These are phyloP conservation scores for Clarias macrocephalus DNA, from an alignment of 2,113 vertebrate species.

Conservation along the genomic window DNA sequence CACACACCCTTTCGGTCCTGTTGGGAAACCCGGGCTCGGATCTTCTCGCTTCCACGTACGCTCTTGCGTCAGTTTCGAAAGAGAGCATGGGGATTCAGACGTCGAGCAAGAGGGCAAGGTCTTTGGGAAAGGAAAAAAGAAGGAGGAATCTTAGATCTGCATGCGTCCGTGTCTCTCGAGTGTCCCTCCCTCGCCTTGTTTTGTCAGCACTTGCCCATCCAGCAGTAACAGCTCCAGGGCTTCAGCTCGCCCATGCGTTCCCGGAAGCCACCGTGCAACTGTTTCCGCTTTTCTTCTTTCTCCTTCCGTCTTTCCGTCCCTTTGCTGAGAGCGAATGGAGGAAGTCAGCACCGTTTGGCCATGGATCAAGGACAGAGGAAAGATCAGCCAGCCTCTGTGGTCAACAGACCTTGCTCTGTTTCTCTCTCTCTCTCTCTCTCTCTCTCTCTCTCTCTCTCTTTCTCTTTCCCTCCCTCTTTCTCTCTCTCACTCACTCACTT, in stretches of 20 bases:
- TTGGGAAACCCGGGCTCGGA: conserved; percentile 55
- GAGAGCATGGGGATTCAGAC: neutral
- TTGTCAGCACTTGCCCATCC: conserved; percentile 72
- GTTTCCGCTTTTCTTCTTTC: conserved; percentile 42
- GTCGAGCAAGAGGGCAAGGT: neutral
- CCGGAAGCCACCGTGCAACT: conserved; percentile 49
- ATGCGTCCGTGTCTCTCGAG: conserved; percentile 24
- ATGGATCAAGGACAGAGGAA: conserved; percentile 27
- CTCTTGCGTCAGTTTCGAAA: conserved; percentile 40
- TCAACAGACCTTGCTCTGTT: conserved; percentile 55
- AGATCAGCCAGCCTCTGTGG: conserved; percentile 42
- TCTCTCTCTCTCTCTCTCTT: conserved; percentile 35
- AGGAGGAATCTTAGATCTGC: conserved; percentile 33
- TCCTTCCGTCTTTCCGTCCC: conserved; percentile 57
- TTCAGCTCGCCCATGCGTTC: conserved; percentile 62
- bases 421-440: conserved; percentile 25
- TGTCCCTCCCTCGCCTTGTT: conserved; percentile 58
- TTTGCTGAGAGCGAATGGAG: conserved; percentile 25
- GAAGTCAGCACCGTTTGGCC: conserved; percentile 25
- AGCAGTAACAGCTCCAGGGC: conserved; percentile 65
- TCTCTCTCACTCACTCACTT: conserved; percentile 45
- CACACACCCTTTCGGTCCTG: conserved; percentile 40
- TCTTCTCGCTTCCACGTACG: conserved; percentile 46
- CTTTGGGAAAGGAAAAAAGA: neutral
- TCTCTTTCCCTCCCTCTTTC: conserved; percentile 28